phyloP scores from a whole-genome alignment of 2,888 invertebrate genomes.

The Drosophila nr. fundita region DNA sequence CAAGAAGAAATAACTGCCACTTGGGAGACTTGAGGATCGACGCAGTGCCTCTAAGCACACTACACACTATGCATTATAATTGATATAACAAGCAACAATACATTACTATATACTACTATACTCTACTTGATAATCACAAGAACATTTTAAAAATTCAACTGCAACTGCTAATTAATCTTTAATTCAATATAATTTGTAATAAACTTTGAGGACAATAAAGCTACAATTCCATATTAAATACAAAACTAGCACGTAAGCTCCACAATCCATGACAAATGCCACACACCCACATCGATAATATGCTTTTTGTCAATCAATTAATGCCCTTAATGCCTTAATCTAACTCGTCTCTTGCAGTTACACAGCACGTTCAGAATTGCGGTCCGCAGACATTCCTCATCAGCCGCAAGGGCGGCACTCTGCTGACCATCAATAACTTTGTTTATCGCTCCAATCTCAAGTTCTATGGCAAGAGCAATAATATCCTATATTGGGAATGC shows the following conservation, averaged over 20 bases:
- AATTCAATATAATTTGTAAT: slow-evolving; percentile 40
- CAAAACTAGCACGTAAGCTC: slow-evolving; percentile 53
- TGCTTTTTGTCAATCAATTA: not conserved
- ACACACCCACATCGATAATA: not conserved
- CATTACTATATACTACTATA: slow-evolving; percentile 11
- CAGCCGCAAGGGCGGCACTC: slow-evolving; percentile 84
- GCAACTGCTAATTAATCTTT: slow-evolving; percentile 11
- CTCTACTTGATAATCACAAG: slow-evolving; percentile 26
- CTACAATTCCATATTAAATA: slow-evolving; percentile 33
- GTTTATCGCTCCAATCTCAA: slow-evolving; percentile 85
- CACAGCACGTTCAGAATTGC: slow-evolving; percentile 82
- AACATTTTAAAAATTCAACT: slow-evolving; percentile 25
- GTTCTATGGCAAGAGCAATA: slow-evolving; percentile 81
- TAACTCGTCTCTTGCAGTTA: slow-evolving; percentile 64
- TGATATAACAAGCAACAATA: slow-evolving; percentile 5
- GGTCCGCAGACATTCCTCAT: slow-evolving; percentile 84
- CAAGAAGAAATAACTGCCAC: slow-evolving; percentile 75
- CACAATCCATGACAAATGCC: not conserved
- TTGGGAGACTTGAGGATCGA: slow-evolving; percentile 2
- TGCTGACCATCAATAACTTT: slow-evolving; percentile 84
- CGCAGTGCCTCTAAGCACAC: slow-evolving; percentile 25
- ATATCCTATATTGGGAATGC: slow-evolving; percentile 85
- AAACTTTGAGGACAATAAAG: slow-evolving; percentile 61
- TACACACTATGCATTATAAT: slow-evolving; percentile 24
- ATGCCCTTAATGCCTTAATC: not conserved